These are phyloP conservation scores for Saguinus midas DNA, from an alignment of 2,113 vertebrate species.

Conservation along the genomic window DNA sequence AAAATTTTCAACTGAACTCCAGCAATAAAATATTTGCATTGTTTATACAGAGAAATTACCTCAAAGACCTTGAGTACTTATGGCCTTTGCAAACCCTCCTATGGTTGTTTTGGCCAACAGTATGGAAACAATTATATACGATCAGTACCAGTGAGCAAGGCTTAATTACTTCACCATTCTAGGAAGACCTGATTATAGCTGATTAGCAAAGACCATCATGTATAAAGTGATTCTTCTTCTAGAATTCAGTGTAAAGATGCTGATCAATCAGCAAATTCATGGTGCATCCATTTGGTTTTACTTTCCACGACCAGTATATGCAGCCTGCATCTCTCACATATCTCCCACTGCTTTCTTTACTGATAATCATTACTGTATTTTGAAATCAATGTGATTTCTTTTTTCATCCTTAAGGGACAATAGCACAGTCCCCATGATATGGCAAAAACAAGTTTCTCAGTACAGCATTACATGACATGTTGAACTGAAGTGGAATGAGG, in stretches of 20 bases:
- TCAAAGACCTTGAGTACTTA: constrained; percentile 67
- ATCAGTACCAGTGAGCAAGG: constrained; percentile 41
- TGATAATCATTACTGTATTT: background rate
- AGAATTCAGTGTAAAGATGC: constrained; percentile 43
- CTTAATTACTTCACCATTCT: background rate
- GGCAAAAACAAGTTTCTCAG: background rate
- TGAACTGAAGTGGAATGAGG: background rate
- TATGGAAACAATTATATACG: constrained; percentile 64
- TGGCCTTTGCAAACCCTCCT: constrained; percentile 53
- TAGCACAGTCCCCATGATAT: background rate
- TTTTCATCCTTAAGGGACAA: background rate
- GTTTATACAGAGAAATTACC: constrained; percentile 60
- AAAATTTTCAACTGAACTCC: constrained; percentile 42
- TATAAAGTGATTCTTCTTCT: constrained; percentile 29
- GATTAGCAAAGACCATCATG: constrained; percentile 58
- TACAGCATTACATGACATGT: background rate
- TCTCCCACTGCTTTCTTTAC: background rate
- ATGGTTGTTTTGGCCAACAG: constrained; percentile 45
- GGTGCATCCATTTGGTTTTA: background rate
- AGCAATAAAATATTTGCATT: constrained; percentile 70
- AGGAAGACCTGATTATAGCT: constrained; percentile 43
- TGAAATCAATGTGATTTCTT: constrained; percentile 22
- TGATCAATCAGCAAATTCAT: background rate
- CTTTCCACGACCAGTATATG: background rate
- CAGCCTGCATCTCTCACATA: background rate